Evolutionary conservation across 2,888 invertebrate genomes (phyloP).

Genomic region (Athalia rosae): DNA sequence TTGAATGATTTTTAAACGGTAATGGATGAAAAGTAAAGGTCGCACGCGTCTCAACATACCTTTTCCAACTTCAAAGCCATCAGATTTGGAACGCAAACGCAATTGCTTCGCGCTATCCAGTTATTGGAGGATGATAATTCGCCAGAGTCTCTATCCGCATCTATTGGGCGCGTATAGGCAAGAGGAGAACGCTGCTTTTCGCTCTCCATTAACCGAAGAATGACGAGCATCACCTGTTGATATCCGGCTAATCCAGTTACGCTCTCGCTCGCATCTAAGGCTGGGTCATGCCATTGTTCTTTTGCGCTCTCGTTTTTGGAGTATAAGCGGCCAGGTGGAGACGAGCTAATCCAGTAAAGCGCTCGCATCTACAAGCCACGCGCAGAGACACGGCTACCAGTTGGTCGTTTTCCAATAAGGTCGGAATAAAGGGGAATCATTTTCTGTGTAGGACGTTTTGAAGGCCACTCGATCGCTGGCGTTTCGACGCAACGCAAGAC

Average conservation of each 20-base stretch:
- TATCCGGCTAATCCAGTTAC: conserved; percentile 56
- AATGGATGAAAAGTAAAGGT: conserved; percentile 50
- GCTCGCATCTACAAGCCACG: conserved; percentile 59
- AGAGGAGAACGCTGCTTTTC: conserved; percentile 59
- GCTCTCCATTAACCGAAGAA: conserved; percentile 62
- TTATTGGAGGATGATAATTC: conserved; percentile 64
- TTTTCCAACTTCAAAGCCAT: conserved; percentile 69
- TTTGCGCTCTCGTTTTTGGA: conserved; percentile 39
- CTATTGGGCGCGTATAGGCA: conserved; percentile 61
- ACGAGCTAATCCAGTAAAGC: conserved; percentile 36
- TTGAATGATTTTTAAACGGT: background rate
- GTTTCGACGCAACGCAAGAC: background rate
- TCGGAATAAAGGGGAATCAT: conserved; percentile 40
- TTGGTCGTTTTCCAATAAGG: conserved; percentile 56
- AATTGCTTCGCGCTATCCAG: conserved; percentile 68
- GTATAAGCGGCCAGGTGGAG: conserved; percentile 32
- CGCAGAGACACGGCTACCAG: conserved; percentile 54
- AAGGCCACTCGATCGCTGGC: conserved; percentile 49
- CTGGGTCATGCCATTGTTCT: conserved; percentile 45
- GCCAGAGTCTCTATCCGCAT: conserved; percentile 49
- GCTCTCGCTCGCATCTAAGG: conserved; percentile 57
- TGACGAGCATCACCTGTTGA: conserved; percentile 59
- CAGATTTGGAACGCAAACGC: conserved; percentile 70
- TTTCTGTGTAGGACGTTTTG: conserved; percentile 56
- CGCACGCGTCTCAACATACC: conserved; percentile 70